Base-by-base conservation (phyloP, 2,888 invertebrate genomes). In the Sinhomidia bicolor region DNA sequence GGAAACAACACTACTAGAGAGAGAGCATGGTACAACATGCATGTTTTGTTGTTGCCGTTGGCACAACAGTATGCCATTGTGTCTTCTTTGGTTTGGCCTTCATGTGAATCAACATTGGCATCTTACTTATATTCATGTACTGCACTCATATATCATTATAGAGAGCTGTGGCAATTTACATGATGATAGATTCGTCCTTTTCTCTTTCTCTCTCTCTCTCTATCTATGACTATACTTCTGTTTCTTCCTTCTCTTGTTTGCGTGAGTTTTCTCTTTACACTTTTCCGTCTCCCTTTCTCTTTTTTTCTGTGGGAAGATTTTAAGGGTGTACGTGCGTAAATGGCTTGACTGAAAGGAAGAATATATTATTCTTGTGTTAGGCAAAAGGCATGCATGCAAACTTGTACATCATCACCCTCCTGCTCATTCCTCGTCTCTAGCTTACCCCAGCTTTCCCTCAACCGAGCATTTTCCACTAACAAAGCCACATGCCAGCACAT, bases 281-380 rank as follows among this genome's bases (percentile, higher is more conserved):
- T 29, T 23, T 29, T 10, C 9, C n/a, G 9, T 62, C 36, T 68
- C 20, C 10, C 17, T 36, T 41, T 41, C 29, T 71, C 6, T 36
- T 20, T 71, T 17, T 68, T 44, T 51, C 57, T 26, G n/a, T 17
- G 62, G 44, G 76, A 85, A 86, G 80, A 62, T 81, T 81, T 74
- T 44, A 76, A 62, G 76, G 76, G 36, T 82, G 87, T 82, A 88
- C 87, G 87, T 88, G 87, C 82, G 87, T 88, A 88, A 88, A 88
- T 82, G 54, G 82, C 82, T 87, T 17, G 68, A 78, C 44, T 65
- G 14, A 60, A 65, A 32, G 29, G 41, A 51, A 32, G 65, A 65
- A 76, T 51, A 76, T n/a, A 76, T 76, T 76, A 76, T 47, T 76
- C 14, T 74, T 14, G 9, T 60, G 5, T 68, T 17, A 41, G 12